A percentile compares a stretch with the other conserved stretches of the same genome.
These are phyloP conservation scores for Petrocephalus sullivani DNA, from an alignment of 2,797 vertebrate genomes.

Conservation along the genomic window DNA sequence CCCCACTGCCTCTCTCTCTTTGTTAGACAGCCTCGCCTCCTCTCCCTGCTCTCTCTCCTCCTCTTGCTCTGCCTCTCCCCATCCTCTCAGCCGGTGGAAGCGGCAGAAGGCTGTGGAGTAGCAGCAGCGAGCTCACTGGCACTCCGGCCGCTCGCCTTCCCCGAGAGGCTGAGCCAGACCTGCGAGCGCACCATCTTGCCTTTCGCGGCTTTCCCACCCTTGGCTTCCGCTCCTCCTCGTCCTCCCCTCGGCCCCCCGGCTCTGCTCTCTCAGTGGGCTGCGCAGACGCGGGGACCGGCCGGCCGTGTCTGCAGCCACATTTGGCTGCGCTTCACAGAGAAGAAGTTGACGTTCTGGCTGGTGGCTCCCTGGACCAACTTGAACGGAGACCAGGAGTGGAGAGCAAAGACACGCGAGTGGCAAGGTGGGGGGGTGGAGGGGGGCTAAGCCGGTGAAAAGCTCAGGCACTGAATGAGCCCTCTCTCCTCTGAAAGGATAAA, in stretches of 20 bases:
- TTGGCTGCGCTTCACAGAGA: neutral
- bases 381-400: constrained; percentile 25
- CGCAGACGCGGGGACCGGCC: constrained; percentile 26
- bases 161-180: constrained; percentile 33
- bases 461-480: constrained; percentile 42
- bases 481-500: constrained; percentile 20
- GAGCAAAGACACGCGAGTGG: neutral
- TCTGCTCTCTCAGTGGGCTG: neutral
- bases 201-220: constrained; percentile 28
- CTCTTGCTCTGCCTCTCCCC: constrained; percentile 29
- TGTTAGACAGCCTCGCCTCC: neutral
- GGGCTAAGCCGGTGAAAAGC: constrained; percentile 27
- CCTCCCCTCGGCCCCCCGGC: neutral
- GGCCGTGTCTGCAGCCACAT: constrained; percentile 5
- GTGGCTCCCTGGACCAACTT: constrained; percentile 37
- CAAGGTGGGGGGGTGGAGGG: neutral
- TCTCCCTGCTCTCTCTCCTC: neutral
- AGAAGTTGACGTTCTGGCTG: neutral
- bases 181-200: constrained; percentile 47
- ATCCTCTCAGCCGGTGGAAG: constrained; percentile 45
- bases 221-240: constrained; percentile 21
- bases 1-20: constrained; percentile 15
- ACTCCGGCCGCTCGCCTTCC: constrained; percentile 35
- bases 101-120: constrained; percentile 50
- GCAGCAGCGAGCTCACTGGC: constrained; percentile 42